Evolutionary conservation across 2,113 vertebrate species (phyloP), one percentile per base, ranked within the genome.

Genomic region (Hippocampus abdominalis): DNA sequence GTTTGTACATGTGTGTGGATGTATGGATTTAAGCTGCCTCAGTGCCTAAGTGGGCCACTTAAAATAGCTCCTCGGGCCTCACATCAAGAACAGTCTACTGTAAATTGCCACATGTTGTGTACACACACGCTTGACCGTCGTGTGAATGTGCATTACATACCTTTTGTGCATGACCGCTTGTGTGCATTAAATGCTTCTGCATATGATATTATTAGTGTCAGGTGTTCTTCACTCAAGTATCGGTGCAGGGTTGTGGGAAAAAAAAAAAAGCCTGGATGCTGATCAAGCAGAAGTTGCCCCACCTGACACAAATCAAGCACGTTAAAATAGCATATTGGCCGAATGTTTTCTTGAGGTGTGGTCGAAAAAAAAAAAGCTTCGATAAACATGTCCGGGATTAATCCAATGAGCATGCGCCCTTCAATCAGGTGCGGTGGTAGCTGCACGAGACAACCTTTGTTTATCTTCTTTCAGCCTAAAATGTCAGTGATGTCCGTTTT

Each of bases 1-100:
- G 29, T 57, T 42, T 73, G 20, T 66, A 9, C 66, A 49, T 62
- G 59, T 77, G 42, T 72, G 74, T 32, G 81, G 74, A 87, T 83
- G 83, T 85, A 79, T 86, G 76, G 81, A 81, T 78, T 78, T 73
- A 81, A 86, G 77, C 79, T 89, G 88, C 90, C 82, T 91, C 86
- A 69, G 64, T 89, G 86, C 82, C 72, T 89, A 92, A 92, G 78
- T 92, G 77, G 90, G 89, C 79, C 91, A 89, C 75, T 86, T 56
- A 73, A 78, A 88, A 88, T 87, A 84, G 72, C 82, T 83, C 70
- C 78, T 79, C 64, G 2, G 78, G 77, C 72, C 51, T 77, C 16
- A 21, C 53, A 78, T 74, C 79, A 88, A 83, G 82, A 78, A 79
- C 84, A 82, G 69, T 29, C 77, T 68, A 62, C 74, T 78, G 75